Evolutionary conservation across 2,797 vertebrate genomes (phyloP).

Genomic region (Pelochelys cantorii): DNA sequence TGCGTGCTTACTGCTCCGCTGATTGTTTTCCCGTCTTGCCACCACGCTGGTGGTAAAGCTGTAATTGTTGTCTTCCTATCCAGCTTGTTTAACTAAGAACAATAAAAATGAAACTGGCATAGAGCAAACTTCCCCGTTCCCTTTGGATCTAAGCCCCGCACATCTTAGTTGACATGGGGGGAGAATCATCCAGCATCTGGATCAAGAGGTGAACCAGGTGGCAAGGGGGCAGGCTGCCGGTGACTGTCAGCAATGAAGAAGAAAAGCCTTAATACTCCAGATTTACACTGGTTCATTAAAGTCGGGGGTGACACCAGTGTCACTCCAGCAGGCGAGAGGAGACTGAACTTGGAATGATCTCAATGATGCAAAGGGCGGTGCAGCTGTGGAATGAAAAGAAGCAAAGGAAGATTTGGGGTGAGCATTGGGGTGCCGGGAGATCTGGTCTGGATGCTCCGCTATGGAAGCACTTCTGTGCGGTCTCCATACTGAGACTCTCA

Average conservation of each 20-base stretch:
- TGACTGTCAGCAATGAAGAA: background rate
- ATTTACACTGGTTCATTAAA: background rate
- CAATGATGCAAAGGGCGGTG: background rate
- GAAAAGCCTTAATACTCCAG: background rate
- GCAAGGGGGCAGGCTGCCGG: background rate
- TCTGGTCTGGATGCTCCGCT: background rate
- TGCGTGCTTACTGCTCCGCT: background rate
- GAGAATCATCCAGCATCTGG: background rate
- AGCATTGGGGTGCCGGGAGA: background rate
- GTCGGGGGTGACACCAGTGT: background rate
- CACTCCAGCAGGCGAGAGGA: background rate
- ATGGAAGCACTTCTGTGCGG: background rate
- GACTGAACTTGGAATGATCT: background rate
- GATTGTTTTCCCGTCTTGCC: background rate
- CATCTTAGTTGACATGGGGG: background rate
- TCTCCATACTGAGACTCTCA: background rate
- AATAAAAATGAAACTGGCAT: background rate
- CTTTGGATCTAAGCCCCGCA: background rate
- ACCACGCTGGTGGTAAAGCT: background rate
- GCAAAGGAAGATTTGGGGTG: background rate
- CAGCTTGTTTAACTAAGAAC: background rate
- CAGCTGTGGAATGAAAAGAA: background rate
- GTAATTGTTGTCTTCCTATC: background rate
- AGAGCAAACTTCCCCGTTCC: background rate
- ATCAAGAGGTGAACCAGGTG: background rate